These are phyloP conservation scores for Microctenopoma stevenorrisi DNA, from an alignment of 2,797 vertebrate genomes.

Conservation along the genomic window DNA sequence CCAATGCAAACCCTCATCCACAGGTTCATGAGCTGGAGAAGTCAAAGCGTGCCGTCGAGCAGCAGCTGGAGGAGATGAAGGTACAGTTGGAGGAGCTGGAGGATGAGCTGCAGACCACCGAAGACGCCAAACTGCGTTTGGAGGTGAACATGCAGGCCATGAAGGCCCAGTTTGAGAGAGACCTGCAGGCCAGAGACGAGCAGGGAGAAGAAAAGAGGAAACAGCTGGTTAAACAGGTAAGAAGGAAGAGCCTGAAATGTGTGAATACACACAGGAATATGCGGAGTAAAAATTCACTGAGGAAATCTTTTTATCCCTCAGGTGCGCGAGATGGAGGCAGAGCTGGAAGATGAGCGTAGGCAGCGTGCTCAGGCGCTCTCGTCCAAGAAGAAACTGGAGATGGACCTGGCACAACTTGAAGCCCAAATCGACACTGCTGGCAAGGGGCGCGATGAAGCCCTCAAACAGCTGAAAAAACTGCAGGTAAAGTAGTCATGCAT, in stretches of 20 bases:
- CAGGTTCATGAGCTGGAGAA: slow-evolving; percentile 98
- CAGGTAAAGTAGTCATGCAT: slow-evolving; percentile 82
- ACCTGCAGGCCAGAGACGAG: slow-evolving; percentile 92
- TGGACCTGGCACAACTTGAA: slow-evolving; percentile 91
- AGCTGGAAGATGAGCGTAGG: slow-evolving; percentile 93
- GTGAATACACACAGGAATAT: not conserved
- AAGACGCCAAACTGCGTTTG: slow-evolving; percentile 95
- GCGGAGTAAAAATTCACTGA: not conserved
- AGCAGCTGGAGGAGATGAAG: slow-evolving; percentile 97
- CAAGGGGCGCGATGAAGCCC: slow-evolving; percentile 93
- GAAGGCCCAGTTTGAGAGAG: slow-evolving; percentile 96
- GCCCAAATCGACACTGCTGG: slow-evolving; percentile 90
- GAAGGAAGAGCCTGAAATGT: slow-evolving; percentile 50
- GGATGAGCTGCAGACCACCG: slow-evolving; percentile 95
- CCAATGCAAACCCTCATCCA: not conserved
- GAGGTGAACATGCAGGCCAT: slow-evolving; percentile 99
- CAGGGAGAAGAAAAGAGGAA: slow-evolving; percentile 96
- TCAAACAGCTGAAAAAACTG: slow-evolving; percentile 94
- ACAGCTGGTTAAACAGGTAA: slow-evolving; percentile 93
- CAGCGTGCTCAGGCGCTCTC: slow-evolving; percentile 90
- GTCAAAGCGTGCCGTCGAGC: slow-evolving; percentile 92
- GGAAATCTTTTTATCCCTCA: slow-evolving; percentile 49
- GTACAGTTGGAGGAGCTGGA: slow-evolving; percentile 96
- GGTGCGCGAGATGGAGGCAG: slow-evolving; percentile 95
- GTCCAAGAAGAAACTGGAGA: slow-evolving; percentile 92